Conservation (phyloP, 2,797 vertebrate genomes). For the Discoglossus pictus region DNA sequence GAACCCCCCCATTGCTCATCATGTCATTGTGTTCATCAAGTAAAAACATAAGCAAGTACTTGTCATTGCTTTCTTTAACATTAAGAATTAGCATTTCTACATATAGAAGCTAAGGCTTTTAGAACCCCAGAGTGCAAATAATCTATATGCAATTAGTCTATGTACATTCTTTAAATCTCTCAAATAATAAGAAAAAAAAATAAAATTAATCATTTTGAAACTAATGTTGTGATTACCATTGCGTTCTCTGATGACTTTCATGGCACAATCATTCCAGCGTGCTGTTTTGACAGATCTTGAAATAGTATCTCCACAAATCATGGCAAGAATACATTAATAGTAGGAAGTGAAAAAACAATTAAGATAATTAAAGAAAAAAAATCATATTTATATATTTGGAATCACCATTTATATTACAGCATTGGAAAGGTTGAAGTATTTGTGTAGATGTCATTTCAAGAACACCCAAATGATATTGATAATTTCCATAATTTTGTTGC, state of each 20-base stretch:
- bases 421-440: no score
- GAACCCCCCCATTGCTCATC: not conserved
- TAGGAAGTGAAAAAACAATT: constrained; percentile 1
- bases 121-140: constrained; percentile 14
- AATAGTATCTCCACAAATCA: constrained; percentile 24
- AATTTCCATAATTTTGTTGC: no score
- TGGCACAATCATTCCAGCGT: constrained; percentile 22
- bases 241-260: constrained; percentile 25
- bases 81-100: constrained; percentile 7
- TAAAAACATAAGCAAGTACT: constrained; percentile 14
- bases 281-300: constrained; percentile 35
- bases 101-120: constrained; percentile 10
- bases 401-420: no score
- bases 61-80: constrained; percentile 22
- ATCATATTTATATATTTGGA: no score
- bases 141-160: constrained; percentile 41
- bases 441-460: no score
- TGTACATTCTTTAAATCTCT: constrained; percentile 13
- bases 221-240: constrained; percentile 30
- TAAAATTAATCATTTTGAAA: constrained; percentile 30
- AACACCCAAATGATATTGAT: no score
- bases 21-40: not conserved
- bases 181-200: constrained; percentile 41
- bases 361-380: no score
- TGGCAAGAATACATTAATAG: constrained; percentile 23